Evolutionary conservation across 2,797 vertebrate species (phyloP), one percentile per base, ranked within the genome.

Genomic region (Myoxocephalus aenaeus): DNA sequence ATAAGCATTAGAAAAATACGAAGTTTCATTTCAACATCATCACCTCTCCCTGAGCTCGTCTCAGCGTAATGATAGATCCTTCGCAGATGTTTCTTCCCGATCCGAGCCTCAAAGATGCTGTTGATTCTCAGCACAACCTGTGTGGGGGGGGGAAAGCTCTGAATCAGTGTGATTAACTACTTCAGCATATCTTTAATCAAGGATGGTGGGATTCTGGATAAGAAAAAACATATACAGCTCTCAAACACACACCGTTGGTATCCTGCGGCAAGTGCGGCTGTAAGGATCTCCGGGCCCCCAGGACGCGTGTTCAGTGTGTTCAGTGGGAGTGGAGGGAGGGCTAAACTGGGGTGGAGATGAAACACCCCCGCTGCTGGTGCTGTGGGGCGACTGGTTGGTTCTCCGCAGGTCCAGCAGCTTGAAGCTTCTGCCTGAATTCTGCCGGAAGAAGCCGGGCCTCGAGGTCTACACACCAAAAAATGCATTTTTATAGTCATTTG

Each of bases 31-130:
- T 59, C 59, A 68, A 9, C 57, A 51, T 59, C 22, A 0, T 91
- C 91, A 97, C 96, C 96, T 97, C 96, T 96, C 50, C 97, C 97
- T 61, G 96, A 97, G 93, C 89, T 96, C 77, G 94, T 93, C 92
- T 98, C 97, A 0, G 94, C 92, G 6, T 96, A 97, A 82, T 97
- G 97, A 1, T 96, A 97, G 32, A 96, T 92, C 67, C 96, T 94
- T 83, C 97, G 94, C 22, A 97, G 92, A 3, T 94, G 95, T 73
- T 98, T 98, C 94, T 96, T 98, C 34, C 97, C 95, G 34, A 95
- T 95, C 61, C 96, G 94, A 44, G 95, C 95, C 86, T 98, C 97
- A 44, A 97, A 97, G 78, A 97, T 94, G 83, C 96, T 94, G 73
- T 97, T 98, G 92, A 98, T 97, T 87, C 95, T 95, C 82, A 96